phyloP scores from a whole-genome alignment of 2,113 vertebrate species.

The Ivindomyrus marchei region DNA sequence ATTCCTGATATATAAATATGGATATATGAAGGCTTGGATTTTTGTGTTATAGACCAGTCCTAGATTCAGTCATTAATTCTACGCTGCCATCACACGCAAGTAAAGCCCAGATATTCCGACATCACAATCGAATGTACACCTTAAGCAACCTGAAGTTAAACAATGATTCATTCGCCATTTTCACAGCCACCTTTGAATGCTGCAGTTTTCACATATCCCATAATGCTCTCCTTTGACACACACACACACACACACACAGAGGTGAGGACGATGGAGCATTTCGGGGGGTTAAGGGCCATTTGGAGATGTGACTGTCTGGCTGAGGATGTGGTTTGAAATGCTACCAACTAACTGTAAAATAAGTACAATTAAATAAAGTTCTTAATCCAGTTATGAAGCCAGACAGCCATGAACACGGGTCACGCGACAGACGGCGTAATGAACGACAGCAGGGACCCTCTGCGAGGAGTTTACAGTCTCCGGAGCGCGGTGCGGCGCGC shows the following conservation, averaged over 20 bases:
- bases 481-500: constrained; percentile 30
- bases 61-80: neutral
- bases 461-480: constrained; percentile 44
- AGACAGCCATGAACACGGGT: neutral
- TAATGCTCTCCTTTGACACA: neutral
- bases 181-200: neutral
- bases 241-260: neutral
- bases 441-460: constrained; percentile 37
- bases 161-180: neutral
- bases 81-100: neutral
- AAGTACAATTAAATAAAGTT: neutral
- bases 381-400: neutral
- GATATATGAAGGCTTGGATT: neutral
- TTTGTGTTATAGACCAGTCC: neutral
- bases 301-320: neutral
- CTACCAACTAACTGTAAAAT: neutral
- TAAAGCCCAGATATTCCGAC: neutral
- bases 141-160: neutral
- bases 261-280: neutral
- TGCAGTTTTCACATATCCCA: neutral
- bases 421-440: constrained; percentile 30
- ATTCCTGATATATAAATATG: neutral
- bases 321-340: neutral
- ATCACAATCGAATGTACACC: too few relatives aligned
- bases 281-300: neutral